These are phyloP conservation scores for Cottus gobio DNA, from an alignment of 2,113 vertebrate genomes.

Conservation along the genomic window DNA sequence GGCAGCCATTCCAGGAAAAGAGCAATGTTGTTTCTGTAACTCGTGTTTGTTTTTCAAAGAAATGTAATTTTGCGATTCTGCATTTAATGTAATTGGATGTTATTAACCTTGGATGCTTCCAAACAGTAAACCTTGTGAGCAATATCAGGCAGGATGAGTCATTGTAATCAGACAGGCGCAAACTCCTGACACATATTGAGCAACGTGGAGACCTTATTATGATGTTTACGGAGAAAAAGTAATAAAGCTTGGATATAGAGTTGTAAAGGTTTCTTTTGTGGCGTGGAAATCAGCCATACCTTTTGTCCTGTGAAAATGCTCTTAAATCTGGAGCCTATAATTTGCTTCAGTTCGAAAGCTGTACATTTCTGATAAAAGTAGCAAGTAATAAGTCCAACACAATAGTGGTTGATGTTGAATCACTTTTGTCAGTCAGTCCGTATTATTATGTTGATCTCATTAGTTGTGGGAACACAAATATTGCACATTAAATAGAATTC, in stretches of 20 bases:
- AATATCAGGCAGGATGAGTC: constrained; percentile 52
- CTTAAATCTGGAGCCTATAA: background rate
- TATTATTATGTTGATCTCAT: constrained; percentile 3
- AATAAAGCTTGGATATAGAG: background rate
- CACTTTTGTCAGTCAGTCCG: background rate
- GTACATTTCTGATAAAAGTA: background rate
- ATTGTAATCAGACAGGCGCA: constrained; percentile 36
- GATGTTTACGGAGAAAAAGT: background rate
- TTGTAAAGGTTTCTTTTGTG: constrained; percentile 10
- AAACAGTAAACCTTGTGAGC: constrained; percentile 33
- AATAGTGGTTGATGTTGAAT: background rate
- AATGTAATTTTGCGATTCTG: background rate
- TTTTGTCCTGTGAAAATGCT: background rate
- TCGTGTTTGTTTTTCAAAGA: constrained; percentile 40
- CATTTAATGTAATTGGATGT: constrained; percentile 36
- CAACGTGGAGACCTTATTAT: constrained; percentile 34
- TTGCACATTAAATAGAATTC: constrained; percentile 25
- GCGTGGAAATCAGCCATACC: background rate
- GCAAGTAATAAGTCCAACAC: background rate
- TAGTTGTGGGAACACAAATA: constrained; percentile 39
- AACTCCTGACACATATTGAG: constrained; percentile 49
- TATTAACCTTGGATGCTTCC: constrained; percentile 50
- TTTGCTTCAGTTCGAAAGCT: constrained; percentile 3
- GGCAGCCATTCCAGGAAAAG: constrained; percentile 19
- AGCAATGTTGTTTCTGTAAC: background rate